Conservation (phyloP, 2,797 vertebrate genomes). For the Hydrocynus forskahlii region DNA sequence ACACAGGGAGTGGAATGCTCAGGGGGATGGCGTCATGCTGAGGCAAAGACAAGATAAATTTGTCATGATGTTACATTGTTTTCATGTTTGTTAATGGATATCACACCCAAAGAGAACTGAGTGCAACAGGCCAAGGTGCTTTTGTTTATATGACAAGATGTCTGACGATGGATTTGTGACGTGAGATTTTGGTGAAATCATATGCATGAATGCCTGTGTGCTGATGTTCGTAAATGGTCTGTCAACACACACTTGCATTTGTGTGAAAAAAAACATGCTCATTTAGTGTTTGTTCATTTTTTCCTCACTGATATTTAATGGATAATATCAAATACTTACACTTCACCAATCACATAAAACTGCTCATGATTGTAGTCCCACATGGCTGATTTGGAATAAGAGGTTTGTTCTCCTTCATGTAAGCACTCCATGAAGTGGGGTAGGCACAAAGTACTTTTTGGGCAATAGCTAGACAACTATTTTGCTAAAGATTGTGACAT, state of each 20-base stretch:
- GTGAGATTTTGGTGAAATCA: not conserved
- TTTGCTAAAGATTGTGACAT: too few relatives aligned
- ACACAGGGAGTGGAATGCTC: not conserved
- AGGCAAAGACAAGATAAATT: constrained; percentile 52
- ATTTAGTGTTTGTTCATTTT: too few relatives aligned
- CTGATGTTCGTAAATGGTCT: not conserved
- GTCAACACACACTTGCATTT: not conserved
- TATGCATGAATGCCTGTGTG: not conserved
- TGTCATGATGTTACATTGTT: constrained; percentile 47
- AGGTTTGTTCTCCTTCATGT: too few relatives aligned
- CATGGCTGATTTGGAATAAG: too few relatives aligned
- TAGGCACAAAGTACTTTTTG: too few relatives aligned
- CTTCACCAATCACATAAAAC: too few relatives aligned
- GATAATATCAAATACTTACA: too few relatives aligned
- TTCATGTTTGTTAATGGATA: constrained; percentile 42
- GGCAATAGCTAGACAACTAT: too few relatives aligned
- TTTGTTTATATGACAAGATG: not conserved
- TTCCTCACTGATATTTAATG: too few relatives aligned
- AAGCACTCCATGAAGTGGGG: too few relatives aligned
- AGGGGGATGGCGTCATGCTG: constrained; percentile 51
- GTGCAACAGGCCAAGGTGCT: not conserved
- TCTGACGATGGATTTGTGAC: not conserved
- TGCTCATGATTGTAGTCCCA: too few relatives aligned
- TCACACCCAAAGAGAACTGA: not conserved
- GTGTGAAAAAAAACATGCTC: not conserved